Base-by-base conservation (phyloP, 2,888 invertebrate species). In the Mactromeris polynyma region DNA sequence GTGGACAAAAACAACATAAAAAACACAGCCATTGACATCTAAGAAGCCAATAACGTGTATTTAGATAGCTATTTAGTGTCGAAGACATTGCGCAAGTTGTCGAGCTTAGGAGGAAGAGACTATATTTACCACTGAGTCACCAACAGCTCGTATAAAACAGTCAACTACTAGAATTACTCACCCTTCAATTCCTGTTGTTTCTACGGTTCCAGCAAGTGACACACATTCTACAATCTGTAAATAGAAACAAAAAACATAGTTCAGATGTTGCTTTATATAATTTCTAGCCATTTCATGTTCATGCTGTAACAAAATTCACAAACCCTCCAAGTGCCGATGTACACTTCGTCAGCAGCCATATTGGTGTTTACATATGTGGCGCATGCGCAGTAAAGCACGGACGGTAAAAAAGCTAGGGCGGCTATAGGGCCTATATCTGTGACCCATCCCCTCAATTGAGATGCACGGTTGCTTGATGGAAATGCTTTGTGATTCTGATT, bases 131-230 rank as follows among this genome's bases (percentile, higher is more conserved):
- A 73, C 73, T 73, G 73, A 73, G 36, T 73, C 73, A 73, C 19
- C 1, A 3, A 69, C 69, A 31, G 64, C 6, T 21, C 3, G 69
- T 17, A 83, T 26, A 17, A 6, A 40, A 33, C 21, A 51, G 26
- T 19, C 54, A 33, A 73, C 17, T 33, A 73, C 33, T 33, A 33
- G n/a, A 58, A 58, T 73, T 73, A 87, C 95, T 95, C 95, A 97
- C 97, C 97, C 97, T 96, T 97, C 97, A 92, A 97, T 96, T 90
- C 97, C 97, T 46, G 97, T 97, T 82, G 97, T 97, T 93, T 97
- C 97, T 82, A 97, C 97, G 81, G 97, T 96, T 78, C 97, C 96
- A 31, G 96, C 96, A 69, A 97, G 95, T 42, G 97, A 97, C 89
- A 97, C 96, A 94, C 97, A 97, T 89, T 97, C 97, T 54, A 97